Conservation (phyloP, 2,113 vertebrate species). For the Pavo muticus region DNA sequence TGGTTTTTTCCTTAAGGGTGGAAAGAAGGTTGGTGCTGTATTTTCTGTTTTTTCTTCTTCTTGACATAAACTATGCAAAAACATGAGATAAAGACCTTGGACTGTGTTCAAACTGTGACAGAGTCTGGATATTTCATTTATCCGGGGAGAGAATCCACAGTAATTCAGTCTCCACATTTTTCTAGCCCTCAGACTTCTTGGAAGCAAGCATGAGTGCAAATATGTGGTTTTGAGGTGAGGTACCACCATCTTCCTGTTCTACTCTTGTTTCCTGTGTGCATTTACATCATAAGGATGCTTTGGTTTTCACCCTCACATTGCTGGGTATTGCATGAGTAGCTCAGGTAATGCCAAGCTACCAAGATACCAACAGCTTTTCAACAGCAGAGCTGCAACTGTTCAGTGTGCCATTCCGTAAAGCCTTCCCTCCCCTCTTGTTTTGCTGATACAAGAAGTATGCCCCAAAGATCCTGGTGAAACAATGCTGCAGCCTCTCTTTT, state of each 20-base stretch:
- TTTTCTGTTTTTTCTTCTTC: neutral
- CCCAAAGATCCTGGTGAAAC: neutral
- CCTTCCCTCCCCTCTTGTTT: neutral
- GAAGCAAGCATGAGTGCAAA: neutral
- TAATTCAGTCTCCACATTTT: slow-evolving; percentile 32
- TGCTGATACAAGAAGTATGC: neutral
- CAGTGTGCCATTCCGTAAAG: neutral
- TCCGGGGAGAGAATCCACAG: neutral
- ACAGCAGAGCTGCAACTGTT: neutral
- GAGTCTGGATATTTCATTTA: slow-evolving; percentile 47
- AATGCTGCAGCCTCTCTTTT: neutral
- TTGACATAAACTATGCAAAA: slow-evolving; percentile 34
- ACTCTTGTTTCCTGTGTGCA: neutral
- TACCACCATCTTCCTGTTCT: neutral
- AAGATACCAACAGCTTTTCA: neutral
- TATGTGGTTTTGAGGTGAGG: neutral
- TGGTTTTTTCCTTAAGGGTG: neutral
- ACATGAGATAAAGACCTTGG: neutral
- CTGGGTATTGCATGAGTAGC: neutral
- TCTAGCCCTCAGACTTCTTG: slow-evolving; percentile 5
- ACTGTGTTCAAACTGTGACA: slow-evolving; percentile 30
- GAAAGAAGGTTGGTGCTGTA: neutral
- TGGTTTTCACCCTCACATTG: neutral
- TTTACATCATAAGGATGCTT: neutral
- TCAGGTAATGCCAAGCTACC: neutral